Evolutionary conservation across 2,888 invertebrate species (phyloP), one percentile per base, ranked within the genome.

Genomic region (Tipula confusa): DNA sequence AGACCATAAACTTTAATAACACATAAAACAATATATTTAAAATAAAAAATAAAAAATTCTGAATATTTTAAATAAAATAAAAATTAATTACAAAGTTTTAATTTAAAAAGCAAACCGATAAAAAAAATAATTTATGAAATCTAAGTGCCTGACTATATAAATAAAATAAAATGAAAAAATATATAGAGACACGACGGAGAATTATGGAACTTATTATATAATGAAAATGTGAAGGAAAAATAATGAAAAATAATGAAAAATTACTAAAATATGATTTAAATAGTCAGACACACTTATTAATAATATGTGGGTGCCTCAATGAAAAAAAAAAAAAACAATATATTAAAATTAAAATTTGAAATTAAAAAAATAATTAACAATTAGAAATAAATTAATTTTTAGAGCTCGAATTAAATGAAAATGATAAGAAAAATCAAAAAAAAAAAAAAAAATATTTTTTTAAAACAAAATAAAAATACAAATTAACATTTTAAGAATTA

Each of bases 261-360:
- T 36, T 33, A 38, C n/a, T 18, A 31, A 5, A 31, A 31, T 6
- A 64, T 64, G 64, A 64, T 64, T 64, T 64, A 64, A n/a, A n/a
- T 64, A 64, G 64, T 64, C 64, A 64, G 64, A 24, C 64, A 24
- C 64, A 64, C 64, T 64, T 64, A 64, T 64, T n/a, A n/a, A 13
- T 38, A n/a, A 31, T 43, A 38, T 64, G 24, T 64, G 64, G 64
- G 64, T 64, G 64, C 64, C 64, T 64, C 64, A 64, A 64, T 64
- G 18, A 24, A 9, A 64, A 64, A 64, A 18, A 15, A 64, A 64
- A 24, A 9, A 64, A 24, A 9, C n/a, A n/a, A n/a, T n/a, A n/a
- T n/a, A 13, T 64, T 64, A 64, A 24, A 64, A 43, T 43, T 11
- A 64, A 9, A 64, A 64, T 24, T 43, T 43, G 43, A 64, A 9